Conservation (phyloP, 2,113 vertebrate genomes). For the Sarotherodon lohbergeri region DNA sequence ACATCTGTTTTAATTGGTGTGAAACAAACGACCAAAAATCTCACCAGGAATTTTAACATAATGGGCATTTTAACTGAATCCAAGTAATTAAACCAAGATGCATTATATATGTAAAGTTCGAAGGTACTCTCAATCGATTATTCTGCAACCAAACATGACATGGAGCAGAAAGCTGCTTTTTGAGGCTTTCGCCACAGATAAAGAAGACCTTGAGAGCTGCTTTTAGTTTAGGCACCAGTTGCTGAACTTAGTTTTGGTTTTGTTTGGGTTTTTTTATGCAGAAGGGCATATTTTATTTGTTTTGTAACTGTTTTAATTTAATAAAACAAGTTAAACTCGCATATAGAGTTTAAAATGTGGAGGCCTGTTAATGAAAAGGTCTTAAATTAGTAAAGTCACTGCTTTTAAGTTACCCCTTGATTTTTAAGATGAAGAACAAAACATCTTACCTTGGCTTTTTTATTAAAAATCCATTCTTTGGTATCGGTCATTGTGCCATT, state of each 20-base stretch:
- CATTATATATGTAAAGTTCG: not conserved
- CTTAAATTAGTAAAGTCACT: not conserved
- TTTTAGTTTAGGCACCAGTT: not conserved
- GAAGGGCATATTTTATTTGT: not conserved
- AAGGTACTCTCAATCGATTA: not conserved
- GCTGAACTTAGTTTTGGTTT: not conserved
- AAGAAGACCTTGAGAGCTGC: not conserved
- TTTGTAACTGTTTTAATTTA: not conserved
- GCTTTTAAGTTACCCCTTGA: not conserved
- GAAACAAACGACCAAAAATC: not conserved
- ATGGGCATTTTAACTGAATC: not conserved
- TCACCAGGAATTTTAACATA: not conserved
- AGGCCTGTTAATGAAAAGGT: not conserved
- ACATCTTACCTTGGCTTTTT: slow-evolving; percentile 7
- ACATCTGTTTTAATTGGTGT: not conserved
- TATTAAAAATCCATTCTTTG: slow-evolving; percentile 1
- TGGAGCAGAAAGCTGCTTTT: not conserved
- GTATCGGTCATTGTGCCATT: not conserved
- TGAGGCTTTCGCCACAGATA: not conserved
- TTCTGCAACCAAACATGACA: not conserved
- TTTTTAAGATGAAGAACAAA: not conserved
- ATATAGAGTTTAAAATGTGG: not conserved
- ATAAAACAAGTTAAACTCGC: not conserved
- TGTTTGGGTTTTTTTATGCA: not conserved
- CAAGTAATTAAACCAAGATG: not conserved